These are phyloP conservation scores for Aplocera efformata DNA, from an alignment of 2,888 invertebrate species.

Conservation along the genomic window DNA sequence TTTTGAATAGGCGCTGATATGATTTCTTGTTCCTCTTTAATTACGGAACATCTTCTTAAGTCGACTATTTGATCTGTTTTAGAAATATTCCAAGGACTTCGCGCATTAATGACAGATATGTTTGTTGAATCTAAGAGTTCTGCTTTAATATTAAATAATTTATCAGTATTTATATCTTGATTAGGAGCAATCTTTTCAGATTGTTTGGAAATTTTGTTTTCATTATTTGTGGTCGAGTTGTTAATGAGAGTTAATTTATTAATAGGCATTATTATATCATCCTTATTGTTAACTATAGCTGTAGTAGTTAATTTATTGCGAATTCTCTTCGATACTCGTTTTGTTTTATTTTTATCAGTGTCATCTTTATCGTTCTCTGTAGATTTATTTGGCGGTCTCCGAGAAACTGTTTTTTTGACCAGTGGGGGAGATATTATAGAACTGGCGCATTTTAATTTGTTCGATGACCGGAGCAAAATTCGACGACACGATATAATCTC, in stretches of 20 bases:
- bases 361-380: constrained; percentile 4
- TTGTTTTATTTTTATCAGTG: constrained; percentile 7
- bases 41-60: not conserved
- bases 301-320: constrained; percentile 15
- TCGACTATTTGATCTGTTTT: not conserved
- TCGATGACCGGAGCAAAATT: constrained; percentile 48
- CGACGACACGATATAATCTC: constrained; percentile 31
- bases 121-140: constrained; percentile 38
- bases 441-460: constrained; percentile 29
- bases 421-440: constrained; percentile 2
- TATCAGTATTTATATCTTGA: not conserved
- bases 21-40: not conserved
- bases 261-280: constrained; percentile 1
- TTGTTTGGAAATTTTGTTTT: not conserved
- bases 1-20: not conserved
- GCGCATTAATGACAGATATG: not conserved
- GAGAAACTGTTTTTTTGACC: constrained; percentile 9
- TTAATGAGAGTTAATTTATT: not conserved
- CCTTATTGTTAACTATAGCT: constrained; percentile 3
- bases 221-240: constrained; percentile 1
- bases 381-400: too few species aligned
- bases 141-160: constrained; percentile 38
- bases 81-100: not conserved
- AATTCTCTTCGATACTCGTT: constrained; percentile 20
- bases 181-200: not conserved